A percentile compares a stretch with the other conserved stretches of the same genome.
Conservation (phyloP, 2,888 invertebrate species). For the Trichogramma dendrolimi region DNA sequence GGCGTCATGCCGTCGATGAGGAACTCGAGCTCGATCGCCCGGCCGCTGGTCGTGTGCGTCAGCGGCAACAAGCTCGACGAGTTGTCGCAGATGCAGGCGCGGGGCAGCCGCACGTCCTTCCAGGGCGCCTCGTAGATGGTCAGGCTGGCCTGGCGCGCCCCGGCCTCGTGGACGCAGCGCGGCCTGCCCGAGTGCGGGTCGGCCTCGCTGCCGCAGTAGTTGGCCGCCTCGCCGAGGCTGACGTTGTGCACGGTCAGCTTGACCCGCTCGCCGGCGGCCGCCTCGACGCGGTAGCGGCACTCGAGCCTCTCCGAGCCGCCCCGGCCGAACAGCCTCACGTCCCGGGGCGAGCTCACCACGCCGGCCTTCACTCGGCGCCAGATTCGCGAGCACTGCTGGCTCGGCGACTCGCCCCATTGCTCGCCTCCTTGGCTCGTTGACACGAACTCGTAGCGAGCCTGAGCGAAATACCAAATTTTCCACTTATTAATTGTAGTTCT, state of each 20-base stretch:
- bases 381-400: slow-evolving; percentile 59
- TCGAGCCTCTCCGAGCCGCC: slow-evolving; percentile 74
- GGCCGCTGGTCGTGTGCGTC: slow-evolving; percentile 63
- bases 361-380: slow-evolving; percentile 64
- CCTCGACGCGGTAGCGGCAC: slow-evolving; percentile 74
- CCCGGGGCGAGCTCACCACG: slow-evolving; percentile 64
- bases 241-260: slow-evolving; percentile 67
- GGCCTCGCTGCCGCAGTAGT: slow-evolving; percentile 63
- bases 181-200: slow-evolving; percentile 71
- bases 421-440: slow-evolving; percentile 75
- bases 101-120: slow-evolving; percentile 66
- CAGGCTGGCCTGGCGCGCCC: slow-evolving; percentile 52
- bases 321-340: slow-evolving; percentile 78
- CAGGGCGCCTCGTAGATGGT: slow-evolving; percentile 68
- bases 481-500: background rate
- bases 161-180: slow-evolving; percentile 53
- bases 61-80: slow-evolving; percentile 60
- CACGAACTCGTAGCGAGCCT: slow-evolving; percentile 74
- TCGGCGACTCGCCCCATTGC: slow-evolving; percentile 53
- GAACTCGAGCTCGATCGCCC: slow-evolving; percentile 72
- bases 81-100: slow-evolving; percentile 80
- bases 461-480: background rate
- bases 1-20: slow-evolving; percentile 70
- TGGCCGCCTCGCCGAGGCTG: slow-evolving; percentile 65
- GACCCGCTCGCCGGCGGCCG: slow-evolving; percentile 64